A percentile compares a stretch with the other conserved stretches of the same genome.
These are phyloP conservation scores for Dufourea novaeangliae DNA, from an alignment of 1,140 invertebrate species.

Conservation along the genomic window DNA sequence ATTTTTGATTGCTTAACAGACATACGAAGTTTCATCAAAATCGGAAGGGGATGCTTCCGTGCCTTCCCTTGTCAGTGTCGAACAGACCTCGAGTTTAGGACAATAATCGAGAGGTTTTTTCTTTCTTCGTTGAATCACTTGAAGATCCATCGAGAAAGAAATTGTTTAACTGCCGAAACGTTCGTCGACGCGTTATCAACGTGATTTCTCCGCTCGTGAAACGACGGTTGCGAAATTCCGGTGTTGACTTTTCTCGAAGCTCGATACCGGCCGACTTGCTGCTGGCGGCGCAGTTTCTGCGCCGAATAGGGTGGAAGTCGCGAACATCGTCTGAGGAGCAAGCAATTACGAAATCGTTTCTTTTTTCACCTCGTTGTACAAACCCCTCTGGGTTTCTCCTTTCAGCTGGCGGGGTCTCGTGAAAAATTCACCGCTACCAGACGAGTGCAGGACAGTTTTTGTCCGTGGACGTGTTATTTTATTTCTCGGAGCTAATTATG, in stretches of 20 bases:
- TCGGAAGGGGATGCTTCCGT: too few species aligned
- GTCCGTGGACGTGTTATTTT: slow-evolving; percentile 16
- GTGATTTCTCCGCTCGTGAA: background rate
- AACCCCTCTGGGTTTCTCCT: slow-evolving; percentile 14
- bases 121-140: too few species aligned
- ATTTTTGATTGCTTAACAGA: too few species aligned
- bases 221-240: background rate
- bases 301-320: slow-evolving; percentile 32
- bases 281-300: background rate
- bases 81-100: too few species aligned
- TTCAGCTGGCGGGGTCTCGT: too few species aligned
- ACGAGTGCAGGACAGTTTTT: slow-evolving; percentile 15
- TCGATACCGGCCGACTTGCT: background rate
- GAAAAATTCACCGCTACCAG: slow-evolving; percentile 44
- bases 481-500: slow-evolving; percentile 25
- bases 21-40: too few species aligned
- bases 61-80: too few species aligned
- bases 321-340: slow-evolving; percentile 33
- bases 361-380: slow-evolving; percentile 44
- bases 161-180: too few species aligned
- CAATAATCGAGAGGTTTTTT: too few species aligned
- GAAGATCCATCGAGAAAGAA: too few species aligned
- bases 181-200: too few species aligned
- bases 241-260: background rate
- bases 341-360: slow-evolving; percentile 54